Evolutionary conservation across 2,797 vertebrate genomes (phyloP).

Genomic region (Astyanax mexicanus): DNA sequence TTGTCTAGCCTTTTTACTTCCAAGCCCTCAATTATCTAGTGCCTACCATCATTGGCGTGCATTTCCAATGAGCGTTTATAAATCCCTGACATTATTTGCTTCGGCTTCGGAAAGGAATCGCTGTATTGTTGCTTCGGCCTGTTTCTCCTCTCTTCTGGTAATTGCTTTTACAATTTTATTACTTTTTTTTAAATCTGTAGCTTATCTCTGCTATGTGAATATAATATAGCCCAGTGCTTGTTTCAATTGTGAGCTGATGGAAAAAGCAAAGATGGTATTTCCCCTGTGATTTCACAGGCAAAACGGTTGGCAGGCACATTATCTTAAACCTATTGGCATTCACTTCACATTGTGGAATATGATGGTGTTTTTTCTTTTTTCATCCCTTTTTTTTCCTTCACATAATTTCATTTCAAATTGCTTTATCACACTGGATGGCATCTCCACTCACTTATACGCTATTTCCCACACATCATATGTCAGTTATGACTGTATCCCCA

Average conservation of each 20-base stretch:
- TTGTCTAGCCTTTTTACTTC: slow-evolving; percentile 1
- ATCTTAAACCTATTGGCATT: slow-evolving; percentile 61
- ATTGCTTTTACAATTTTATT: slow-evolving; percentile 80
- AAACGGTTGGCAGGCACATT: slow-evolving; percentile 62
- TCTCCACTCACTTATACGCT: slow-evolving; percentile 42
- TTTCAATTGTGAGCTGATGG: slow-evolving; percentile 72
- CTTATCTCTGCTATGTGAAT: slow-evolving; percentile 74
- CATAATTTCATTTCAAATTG: slow-evolving; percentile 61
- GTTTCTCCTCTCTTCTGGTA: slow-evolving; percentile 69
- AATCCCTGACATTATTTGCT: slow-evolving; percentile 63
- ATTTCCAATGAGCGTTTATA: slow-evolving; percentile 61
- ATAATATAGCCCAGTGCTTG: slow-evolving; percentile 72
- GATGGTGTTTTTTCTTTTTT: slow-evolving; percentile 50
- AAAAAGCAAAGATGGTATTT: slow-evolving; percentile 77
- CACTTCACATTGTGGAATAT: slow-evolving; percentile 50
- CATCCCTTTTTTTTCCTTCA: neutral
- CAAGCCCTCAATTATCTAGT: slow-evolving; percentile 16
- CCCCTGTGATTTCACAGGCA: slow-evolving; percentile 67
- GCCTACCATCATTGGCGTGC: slow-evolving; percentile 31
- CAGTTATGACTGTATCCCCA: slow-evolving; percentile 13
- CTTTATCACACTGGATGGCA: slow-evolving; percentile 50
- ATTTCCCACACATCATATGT: slow-evolving; percentile 19
- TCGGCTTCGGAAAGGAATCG: slow-evolving; percentile 70
- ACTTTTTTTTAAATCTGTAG: slow-evolving; percentile 76
- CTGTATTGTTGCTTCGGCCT: slow-evolving; percentile 70